Evolutionary conservation across 2,888 invertebrate genomes (phyloP).

Genomic region (Synanthedon tipuliformis): DNA sequence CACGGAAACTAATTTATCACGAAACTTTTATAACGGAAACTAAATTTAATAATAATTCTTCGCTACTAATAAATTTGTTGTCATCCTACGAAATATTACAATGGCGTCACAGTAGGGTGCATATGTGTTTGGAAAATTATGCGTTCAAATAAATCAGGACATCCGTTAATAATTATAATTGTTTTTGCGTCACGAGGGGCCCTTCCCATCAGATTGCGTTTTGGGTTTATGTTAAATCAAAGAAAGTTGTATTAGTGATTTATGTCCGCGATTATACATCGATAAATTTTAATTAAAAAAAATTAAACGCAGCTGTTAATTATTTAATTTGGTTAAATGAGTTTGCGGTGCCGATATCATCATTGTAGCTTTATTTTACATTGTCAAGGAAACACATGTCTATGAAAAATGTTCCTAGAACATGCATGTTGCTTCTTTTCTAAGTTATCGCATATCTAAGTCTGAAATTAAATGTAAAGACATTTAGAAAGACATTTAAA

Average conservation of each 20-base stretch:
- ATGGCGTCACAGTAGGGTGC: conserved; percentile 6
- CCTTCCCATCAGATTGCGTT: conserved; percentile 2
- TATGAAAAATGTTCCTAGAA: too few species aligned
- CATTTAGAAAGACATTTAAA: too few species aligned
- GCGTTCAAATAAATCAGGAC: conserved; percentile 4
- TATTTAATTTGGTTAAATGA: neutral
- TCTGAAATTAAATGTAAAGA: too few species aligned
- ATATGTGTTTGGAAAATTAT: conserved; percentile 4
- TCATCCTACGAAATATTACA: conserved; percentile 4
- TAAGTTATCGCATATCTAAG: too few species aligned
- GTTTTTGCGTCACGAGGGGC: conserved; percentile 1
- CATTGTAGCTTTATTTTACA: too few species aligned
- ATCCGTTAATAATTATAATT: conserved; percentile 4
- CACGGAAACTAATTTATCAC: too few species aligned
- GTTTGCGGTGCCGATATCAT: too few species aligned
- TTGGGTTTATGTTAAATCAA: neutral
- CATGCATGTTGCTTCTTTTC: too few species aligned
- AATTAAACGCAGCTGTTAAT: neutral
- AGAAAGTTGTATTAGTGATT: neutral
- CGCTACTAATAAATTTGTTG: neutral
- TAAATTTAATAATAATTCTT: too few species aligned
- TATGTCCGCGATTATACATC: neutral
- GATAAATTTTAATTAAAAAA: neutral
- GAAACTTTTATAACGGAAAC: too few species aligned
- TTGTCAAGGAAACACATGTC: too few species aligned